These are phyloP conservation scores for Imbricaverruca yamaguchii DNA, from an alignment of 2,888 invertebrate genomes.

Conservation along the genomic window DNA sequence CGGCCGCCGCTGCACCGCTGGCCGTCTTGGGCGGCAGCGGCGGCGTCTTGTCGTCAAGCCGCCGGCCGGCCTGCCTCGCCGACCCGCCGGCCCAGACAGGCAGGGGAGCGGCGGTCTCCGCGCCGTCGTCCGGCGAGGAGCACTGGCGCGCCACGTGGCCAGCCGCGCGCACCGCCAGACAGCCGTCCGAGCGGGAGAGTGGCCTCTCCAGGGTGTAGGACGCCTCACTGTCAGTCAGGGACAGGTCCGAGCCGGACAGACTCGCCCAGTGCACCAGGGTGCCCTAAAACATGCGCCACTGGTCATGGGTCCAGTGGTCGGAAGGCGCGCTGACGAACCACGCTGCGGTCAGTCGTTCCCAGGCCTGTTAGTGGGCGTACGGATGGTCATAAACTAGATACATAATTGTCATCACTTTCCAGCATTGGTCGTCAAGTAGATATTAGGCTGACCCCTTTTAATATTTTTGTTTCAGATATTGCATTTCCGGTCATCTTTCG, in stretches of 20 bases:
- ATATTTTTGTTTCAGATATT: no score
- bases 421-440: no score
- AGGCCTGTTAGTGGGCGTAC: no score
- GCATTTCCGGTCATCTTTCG: no score
- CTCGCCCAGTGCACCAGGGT: background rate
- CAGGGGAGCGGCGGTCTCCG: background rate
- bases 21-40: background rate
- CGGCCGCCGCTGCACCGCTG: background rate
- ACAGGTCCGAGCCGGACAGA: background rate
- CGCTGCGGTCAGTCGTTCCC: no score
- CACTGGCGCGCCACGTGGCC: background rate
- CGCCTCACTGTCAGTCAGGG: constrained; percentile 9
- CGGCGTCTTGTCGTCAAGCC: background rate
- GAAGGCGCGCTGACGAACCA: no score
- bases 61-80: background rate
- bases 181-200: background rate
- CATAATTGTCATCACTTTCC: no score
- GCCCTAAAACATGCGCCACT: background rate
- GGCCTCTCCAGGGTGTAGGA: background rate
- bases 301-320: no score
- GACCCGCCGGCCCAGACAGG: background rate
- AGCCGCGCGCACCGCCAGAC: background rate
- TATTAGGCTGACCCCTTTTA: no score
- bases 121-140: background rate
- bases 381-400: no score